Percentiles rank a stretch among this genome's conserved stretches.
Conservation (phyloP, 2,888 invertebrate species). For the Nomada goodeniana region DNA sequence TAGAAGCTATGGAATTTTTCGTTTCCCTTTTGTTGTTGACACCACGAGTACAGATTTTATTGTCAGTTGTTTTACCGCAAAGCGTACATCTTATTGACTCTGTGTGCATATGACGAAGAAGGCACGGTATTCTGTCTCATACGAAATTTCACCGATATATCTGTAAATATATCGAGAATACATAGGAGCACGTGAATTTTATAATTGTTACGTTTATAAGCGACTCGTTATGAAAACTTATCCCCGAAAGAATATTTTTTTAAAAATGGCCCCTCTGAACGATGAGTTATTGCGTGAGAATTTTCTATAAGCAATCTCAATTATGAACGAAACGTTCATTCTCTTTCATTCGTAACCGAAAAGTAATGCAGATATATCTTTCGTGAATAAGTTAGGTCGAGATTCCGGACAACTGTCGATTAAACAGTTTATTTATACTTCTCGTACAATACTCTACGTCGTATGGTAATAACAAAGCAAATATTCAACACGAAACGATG, state of each 20-base stretch:
- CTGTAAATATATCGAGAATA: neutral
- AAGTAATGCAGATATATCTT: too few relatives aligned
- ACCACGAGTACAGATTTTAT: constrained; percentile 10
- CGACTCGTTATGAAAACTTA: too few relatives aligned
- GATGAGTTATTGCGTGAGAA: too few relatives aligned
- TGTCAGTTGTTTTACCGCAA: constrained; percentile 7
- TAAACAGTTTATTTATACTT: neutral
- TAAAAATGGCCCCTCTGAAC: too few relatives aligned
- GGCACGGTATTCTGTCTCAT: constrained; percentile 20
- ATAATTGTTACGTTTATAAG: neutral
- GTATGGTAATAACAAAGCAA: neutral
- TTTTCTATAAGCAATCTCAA: too few relatives aligned
- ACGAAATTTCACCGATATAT: neutral
- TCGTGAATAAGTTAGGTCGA: too few relatives aligned
- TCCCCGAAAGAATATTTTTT: too few relatives aligned
- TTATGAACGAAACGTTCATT: too few relatives aligned
- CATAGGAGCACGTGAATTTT: neutral
- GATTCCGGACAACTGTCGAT: neutral
- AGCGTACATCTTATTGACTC: constrained; percentile 9
- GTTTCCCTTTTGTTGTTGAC: constrained; percentile 9
- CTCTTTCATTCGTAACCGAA: too few relatives aligned
- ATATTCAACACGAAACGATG: neutral
- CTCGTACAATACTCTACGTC: neutral
- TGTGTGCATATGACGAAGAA: neutral
- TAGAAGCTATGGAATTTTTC: neutral